Evolutionary conservation across 2,888 invertebrate genomes (phyloP), one percentile per base, ranked within the genome.

Genomic region (Apotomis betuletana): DNA sequence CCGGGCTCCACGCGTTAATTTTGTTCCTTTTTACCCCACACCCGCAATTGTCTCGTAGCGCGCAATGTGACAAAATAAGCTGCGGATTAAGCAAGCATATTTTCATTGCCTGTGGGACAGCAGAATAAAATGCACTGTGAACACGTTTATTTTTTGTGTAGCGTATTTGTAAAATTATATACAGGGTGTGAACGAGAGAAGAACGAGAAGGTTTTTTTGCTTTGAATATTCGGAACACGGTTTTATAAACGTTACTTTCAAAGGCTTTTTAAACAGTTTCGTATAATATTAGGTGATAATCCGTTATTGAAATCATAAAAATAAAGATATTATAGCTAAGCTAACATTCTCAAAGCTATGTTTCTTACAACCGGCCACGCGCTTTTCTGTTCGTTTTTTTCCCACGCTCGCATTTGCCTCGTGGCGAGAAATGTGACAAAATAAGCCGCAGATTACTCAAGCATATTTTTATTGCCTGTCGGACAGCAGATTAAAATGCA

Each of bases 281-380:
- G 15, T 15, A 15, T 15, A 15, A 15, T 15, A 15, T 15, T 15
- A 15, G 15, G 15, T 15, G 15, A 15, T 15, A 15, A 15, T 15
- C 15, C 15, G 15, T 15, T 15, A 15, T 15, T 15, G 15, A 1
- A 15, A 15, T 15, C 15, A 0, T 15, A 15, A 15, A 15, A 15
- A 15, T 15, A 15, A 15, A 15, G 15, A 15, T 15, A 15, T 15
- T 15, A 15, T 15, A 15, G 15, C 15, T 15, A 15, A 15, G 15
- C 15, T 15, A 49, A 58, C 83, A 84, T 88, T 89, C 84, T 87
- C 85, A 87, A 87, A 15, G 15, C 15, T 15, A 15, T 15, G 15
- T 84, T 86, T 83, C 81, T 79, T 81, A 77, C 75, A 81, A 81
- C 80, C 84, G 85, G 82, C 83, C 82, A 15, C 15, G 15, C 15